Conservation (phyloP, 2,113 vertebrate genomes). For the Xenotilapia flavipinnis region DNA sequence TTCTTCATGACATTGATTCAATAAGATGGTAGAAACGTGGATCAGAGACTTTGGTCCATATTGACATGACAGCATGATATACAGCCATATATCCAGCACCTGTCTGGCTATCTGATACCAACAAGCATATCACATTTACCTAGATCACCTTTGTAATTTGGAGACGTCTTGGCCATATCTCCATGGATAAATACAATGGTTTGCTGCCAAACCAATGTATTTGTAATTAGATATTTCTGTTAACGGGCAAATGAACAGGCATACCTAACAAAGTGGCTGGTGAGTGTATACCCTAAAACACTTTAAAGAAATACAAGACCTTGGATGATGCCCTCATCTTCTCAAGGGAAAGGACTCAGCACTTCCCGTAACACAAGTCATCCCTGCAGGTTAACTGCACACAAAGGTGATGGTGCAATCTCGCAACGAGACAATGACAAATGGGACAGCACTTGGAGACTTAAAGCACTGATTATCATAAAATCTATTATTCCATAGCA, state of each 20-base stretch:
- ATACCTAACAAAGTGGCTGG: not conserved
- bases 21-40: not conserved
- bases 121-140: not conserved
- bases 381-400: not conserved
- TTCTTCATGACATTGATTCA: not conserved
- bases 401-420: not conserved
- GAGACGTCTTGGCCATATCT: not conserved
- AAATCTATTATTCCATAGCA: not conserved
- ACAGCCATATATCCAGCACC: not conserved
- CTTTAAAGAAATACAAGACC: not conserved
- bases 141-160: not conserved
- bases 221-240: not conserved
- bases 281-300: not conserved
- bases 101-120: not conserved
- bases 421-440: not conserved
- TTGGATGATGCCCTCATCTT: not conserved
- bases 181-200: not conserved
- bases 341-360: not conserved
- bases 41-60: not conserved
- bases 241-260: not conserved
- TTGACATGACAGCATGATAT: not conserved
- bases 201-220: not conserved
- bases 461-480: not conserved
- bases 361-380: not conserved
- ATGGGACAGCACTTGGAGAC: not conserved